A percentile compares a stretch with the other conserved stretches of the same genome.
Evolutionary conservation across 64 coral and sea anemone species (phyloP).

Genomic region (Dendrophyllia cribrosa): DNA sequence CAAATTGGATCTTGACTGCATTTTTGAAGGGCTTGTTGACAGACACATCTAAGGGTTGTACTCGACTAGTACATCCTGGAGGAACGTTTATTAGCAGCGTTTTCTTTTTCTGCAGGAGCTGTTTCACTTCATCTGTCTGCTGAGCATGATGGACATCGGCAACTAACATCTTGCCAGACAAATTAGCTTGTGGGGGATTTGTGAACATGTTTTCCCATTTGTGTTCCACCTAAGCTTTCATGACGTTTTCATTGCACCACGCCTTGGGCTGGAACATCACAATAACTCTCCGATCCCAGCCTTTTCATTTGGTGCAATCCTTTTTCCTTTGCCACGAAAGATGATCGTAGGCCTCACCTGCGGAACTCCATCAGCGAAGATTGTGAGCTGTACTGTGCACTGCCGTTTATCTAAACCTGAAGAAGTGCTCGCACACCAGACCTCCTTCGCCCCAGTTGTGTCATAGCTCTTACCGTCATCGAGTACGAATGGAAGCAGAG

Average conservation of each 20-base stretch:
- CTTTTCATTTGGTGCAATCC: slow-evolving; percentile 38
- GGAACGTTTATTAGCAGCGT: slow-evolving; percentile 49
- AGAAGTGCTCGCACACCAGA: slow-evolving; percentile 47
- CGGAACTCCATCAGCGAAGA: slow-evolving; percentile 55
- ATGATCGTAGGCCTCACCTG: slow-evolving; percentile 71
- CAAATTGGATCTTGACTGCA: slow-evolving; percentile 51
- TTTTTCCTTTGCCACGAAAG: slow-evolving; percentile 61
- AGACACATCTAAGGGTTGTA: slow-evolving; percentile 60
- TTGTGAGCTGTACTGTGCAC: slow-evolving; percentile 56
- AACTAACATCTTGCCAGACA: slow-evolving; percentile 40
- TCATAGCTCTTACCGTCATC: slow-evolving; percentile 49
- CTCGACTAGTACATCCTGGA: slow-evolving; percentile 61
- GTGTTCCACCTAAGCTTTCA: slow-evolving; percentile 41
- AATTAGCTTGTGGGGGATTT: slow-evolving; percentile 16
- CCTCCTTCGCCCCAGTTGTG: slow-evolving; percentile 41
- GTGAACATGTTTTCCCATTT: slow-evolving; percentile 55
- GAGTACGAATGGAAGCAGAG: slow-evolving; percentile 43
- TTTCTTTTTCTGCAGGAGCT: slow-evolving; percentile 61
- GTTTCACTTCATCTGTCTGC: slow-evolving; percentile 51
- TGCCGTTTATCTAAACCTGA: slow-evolving; percentile 58
- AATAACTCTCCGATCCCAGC: slow-evolving; percentile 60
- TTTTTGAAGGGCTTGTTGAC: slow-evolving; percentile 61
- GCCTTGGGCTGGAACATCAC: slow-evolving; percentile 60
- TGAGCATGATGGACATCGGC: slow-evolving; percentile 57
- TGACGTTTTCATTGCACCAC: slow-evolving; percentile 50